A percentile compares a stretch with the other conserved stretches of the same genome.
phyloP scores from a whole-genome alignment of 2,888 invertebrate species.

The Chironomus tentans region DNA sequence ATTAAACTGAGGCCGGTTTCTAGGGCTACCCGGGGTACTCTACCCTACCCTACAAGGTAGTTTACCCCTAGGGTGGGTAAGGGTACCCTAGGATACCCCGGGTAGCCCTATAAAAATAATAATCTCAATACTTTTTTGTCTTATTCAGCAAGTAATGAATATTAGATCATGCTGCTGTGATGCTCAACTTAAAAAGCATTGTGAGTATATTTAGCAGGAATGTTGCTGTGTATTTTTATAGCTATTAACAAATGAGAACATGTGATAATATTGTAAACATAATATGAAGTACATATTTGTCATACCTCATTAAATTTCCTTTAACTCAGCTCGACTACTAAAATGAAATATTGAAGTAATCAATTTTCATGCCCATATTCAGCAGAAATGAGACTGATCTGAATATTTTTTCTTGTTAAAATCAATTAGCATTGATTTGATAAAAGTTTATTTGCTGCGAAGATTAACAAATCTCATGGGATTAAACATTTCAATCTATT shows the following conservation, averaged over 20 bases:
- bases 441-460: neutral
- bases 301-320: neutral
- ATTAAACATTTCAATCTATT: too few relatives aligned
- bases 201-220: slow-evolving; percentile 1
- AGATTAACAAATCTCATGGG: neutral
- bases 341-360: neutral
- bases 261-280: neutral
- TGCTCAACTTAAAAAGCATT: slow-evolving; percentile 20
- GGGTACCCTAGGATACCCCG: too few relatives aligned
- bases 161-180: slow-evolving; percentile 24
- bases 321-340: neutral
- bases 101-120: too few relatives aligned
- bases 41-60: too few relatives aligned
- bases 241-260: too few relatives aligned
- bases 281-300: neutral
- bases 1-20: too few relatives aligned
- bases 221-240: neutral
- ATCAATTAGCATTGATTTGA: neutral
- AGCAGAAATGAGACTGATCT: neutral
- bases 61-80: too few relatives aligned
- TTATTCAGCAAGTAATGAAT: slow-evolving; percentile 6
- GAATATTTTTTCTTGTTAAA: neutral
- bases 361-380: neutral
- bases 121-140: neutral
- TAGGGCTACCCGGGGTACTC: too few relatives aligned